These are phyloP conservation scores for Drosophila nigromelanica DNA, from an alignment of 1,140 invertebrate genomes.

Conservation along the genomic window DNA sequence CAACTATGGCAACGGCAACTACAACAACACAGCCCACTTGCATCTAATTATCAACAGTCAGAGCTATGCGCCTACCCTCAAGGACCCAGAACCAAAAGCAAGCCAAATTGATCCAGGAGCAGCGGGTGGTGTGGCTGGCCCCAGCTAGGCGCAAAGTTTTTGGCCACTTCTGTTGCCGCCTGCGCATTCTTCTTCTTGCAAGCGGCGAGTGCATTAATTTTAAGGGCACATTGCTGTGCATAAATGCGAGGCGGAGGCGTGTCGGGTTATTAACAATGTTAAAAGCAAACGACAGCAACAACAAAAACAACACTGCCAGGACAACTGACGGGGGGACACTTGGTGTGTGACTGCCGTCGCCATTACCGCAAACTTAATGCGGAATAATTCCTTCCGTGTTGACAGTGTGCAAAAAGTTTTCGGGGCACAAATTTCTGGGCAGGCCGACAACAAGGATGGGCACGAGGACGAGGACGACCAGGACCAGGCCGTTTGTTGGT, in stretches of 20 bases:
- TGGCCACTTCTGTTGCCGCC: constrained; percentile 61
- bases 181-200: constrained; percentile 28
- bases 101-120: constrained; percentile 9
- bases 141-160: constrained; percentile 53
- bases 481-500: constrained; percentile 28
- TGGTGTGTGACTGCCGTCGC: constrained; percentile 55
- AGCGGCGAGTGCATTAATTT: constrained; percentile 73
- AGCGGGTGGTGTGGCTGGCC: background rate
- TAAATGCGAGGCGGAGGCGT: constrained; percentile 68
- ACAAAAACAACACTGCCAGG: constrained; percentile 40
- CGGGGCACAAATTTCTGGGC: constrained; percentile 60
- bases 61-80: constrained; percentile 18
- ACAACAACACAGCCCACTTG: constrained; percentile 12
- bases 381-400: constrained; percentile 81
- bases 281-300: constrained; percentile 68
- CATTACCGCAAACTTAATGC: constrained; percentile 80
- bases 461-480: background rate
- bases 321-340: constrained; percentile 21
- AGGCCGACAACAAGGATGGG: constrained; percentile 4
- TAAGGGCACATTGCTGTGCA: constrained; percentile 79
- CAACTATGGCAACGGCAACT: background rate
- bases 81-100: background rate
- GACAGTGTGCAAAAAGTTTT: constrained; percentile 80
- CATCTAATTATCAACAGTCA: constrained; percentile 70
- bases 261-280: constrained; percentile 81